Evolutionary conservation across 2,113 vertebrate species (phyloP).

Genomic region (Chaetorhynchus papuensis): DNA sequence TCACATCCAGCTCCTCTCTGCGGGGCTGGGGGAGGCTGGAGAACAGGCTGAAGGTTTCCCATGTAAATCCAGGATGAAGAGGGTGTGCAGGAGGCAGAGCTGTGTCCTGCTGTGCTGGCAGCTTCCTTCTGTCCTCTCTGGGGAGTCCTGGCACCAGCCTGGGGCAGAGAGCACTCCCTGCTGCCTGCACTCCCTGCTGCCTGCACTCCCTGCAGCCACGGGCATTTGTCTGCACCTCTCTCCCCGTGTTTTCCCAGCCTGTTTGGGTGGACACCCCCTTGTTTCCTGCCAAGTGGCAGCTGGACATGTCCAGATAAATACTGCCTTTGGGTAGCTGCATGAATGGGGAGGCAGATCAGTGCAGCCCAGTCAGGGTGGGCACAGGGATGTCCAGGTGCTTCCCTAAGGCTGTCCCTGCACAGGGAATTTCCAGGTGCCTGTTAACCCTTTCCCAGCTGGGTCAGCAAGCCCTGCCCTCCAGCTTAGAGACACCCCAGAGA

Average conservation of each 20-base stretch:
- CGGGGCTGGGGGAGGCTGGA: background rate
- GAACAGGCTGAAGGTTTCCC: background rate
- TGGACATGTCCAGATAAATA: fast-evolving
- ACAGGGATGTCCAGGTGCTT: background rate
- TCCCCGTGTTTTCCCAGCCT: background rate
- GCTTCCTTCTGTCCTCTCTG: background rate
- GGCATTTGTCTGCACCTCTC: background rate
- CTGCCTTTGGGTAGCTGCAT: fast-evolving
- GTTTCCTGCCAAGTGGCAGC: background rate
- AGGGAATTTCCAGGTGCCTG: background rate
- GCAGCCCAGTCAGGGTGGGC: background rate
- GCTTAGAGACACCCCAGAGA: too few relatives aligned
- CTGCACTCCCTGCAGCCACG: background rate
- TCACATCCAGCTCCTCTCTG: background rate
- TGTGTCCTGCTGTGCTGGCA: background rate
- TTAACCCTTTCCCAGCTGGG: background rate
- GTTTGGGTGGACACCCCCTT: background rate
- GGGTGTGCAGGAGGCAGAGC: background rate
- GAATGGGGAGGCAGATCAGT: fast-evolving
- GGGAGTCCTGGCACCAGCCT: background rate
- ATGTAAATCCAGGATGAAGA: background rate
- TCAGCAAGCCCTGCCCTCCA: background rate
- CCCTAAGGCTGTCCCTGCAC: background rate
- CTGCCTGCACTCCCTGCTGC: background rate
- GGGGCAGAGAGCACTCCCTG: background rate